Evolutionary conservation across 1,140 invertebrate genomes (phyloP), one percentile per base, ranked within the genome.

Genomic region (Lordiphosa mommai): DNA sequence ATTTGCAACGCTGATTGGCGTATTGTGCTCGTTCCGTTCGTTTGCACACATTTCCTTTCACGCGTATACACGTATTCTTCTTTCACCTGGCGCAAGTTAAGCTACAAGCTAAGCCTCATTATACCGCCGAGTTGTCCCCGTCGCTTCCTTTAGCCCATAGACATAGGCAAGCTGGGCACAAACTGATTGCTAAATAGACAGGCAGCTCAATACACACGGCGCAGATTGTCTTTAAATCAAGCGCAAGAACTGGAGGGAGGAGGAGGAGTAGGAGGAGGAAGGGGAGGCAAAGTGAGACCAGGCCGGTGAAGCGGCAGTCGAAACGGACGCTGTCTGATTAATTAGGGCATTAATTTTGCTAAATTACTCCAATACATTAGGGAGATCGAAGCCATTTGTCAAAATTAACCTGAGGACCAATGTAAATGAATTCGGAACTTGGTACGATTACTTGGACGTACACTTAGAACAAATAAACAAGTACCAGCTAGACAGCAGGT

Each of bases 351-450:
- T 86, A 82, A 88, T 87, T 87, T 86, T 84, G 86, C 73, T 80
- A 86, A 87, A 87, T 87, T 87, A 88, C 74, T 74, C 64, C 63
- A 86, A 87, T 87, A 84, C 72, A 84, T 79, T 87, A 74, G 76
- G 70, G 66, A 73, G 67, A 87, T 87, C 77, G 80, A 88, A 88
- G 63, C 73, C 59, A 87, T 87, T 87, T 87, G 64, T 87, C 72
- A 87, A 87, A 87, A 87, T 87, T 87, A 87, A 87, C 74, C 79
- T 86, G 70, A 80, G 73, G 36, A 64, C 55, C 67, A 55, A 72
- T 84, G 63, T 58, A 82, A 82, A 82, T 84, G 72, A 82, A 77
- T 82, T 58, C 55, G 50, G 52, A 33, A 37, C 65, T 40, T 53
- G 27, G 23, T 37, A 37, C 14, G 40, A 13, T 20, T 36, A n/a